These are phyloP conservation scores for Pogona vitticeps DNA, from an alignment of 2,113 vertebrate genomes.

Conservation along the genomic window DNA sequence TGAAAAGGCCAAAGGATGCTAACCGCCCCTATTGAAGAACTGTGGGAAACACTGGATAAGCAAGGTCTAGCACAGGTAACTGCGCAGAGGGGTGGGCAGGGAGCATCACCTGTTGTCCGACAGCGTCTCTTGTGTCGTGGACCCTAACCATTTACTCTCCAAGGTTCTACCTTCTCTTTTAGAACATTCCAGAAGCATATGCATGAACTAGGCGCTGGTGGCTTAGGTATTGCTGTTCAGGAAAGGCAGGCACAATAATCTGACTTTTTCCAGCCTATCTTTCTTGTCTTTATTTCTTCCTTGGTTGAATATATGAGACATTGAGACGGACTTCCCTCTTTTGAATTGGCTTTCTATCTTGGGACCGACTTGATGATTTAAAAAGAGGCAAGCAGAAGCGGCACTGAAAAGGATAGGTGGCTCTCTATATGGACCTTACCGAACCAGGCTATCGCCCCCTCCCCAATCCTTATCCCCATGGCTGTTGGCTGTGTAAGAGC, in stretches of 20 bases:
- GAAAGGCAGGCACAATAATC: conserved; percentile 15
- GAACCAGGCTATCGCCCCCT: conserved; percentile 24
- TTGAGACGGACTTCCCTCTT: neutral
- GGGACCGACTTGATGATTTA: neutral
- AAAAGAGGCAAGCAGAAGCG: neutral
- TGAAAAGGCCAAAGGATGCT: conserved; percentile 99
- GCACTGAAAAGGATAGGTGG: neutral
- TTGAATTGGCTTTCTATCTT: too few relatives aligned
- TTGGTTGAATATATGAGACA: neutral
- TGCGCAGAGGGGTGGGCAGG: conserved; percentile 48
- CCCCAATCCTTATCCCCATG: neutral
- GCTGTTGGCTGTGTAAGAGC: neutral
- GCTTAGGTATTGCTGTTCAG: conserved; percentile 7
- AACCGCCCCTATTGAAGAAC: conserved; percentile 95
- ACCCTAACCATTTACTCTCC: conserved; percentile 47
- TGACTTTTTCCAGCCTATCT: too few relatives aligned
- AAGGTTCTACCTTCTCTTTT: conserved; percentile 54
- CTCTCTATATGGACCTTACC: conserved; percentile 22
- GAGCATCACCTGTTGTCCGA: conserved; percentile 55
- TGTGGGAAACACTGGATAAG: conserved; percentile 69
- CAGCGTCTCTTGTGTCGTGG: conserved; percentile 55
- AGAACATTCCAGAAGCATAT: conserved; percentile 31
- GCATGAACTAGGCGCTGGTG: neutral
- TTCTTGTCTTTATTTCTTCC: too few relatives aligned
- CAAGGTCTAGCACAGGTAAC: conserved; percentile 87